Conservation (phyloP, 2,797 vertebrate species). For the Lacerta bilineata region DNA sequence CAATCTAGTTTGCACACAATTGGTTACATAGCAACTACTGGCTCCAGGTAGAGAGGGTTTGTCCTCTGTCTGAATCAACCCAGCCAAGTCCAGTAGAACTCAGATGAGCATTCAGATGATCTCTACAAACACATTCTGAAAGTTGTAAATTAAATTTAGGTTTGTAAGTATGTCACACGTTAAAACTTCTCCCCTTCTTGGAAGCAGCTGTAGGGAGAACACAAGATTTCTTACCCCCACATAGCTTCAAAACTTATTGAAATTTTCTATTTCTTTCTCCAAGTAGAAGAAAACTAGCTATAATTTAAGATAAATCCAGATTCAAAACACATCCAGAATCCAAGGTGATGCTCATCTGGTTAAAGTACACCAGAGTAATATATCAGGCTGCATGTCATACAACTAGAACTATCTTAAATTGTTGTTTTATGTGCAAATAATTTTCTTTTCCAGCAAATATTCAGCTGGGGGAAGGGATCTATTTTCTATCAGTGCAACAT, state of each 20-base stretch:
- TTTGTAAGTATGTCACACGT: not conserved
- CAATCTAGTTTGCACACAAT: not conserved
- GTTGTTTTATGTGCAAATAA: slow-evolving; percentile 13
- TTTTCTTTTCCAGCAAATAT: slow-evolving; percentile 8
- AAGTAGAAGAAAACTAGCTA: not conserved
- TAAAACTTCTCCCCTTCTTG: not conserved
- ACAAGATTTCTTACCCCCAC: not conserved
- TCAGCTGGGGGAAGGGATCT: not conserved
- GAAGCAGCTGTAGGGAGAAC: not conserved
- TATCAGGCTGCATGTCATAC: not conserved
- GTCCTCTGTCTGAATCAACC: not conserved
- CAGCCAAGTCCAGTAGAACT: not conserved
- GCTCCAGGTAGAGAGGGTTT: not conserved
- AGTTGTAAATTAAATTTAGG: not conserved
- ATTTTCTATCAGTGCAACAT: slow-evolving; percentile 10
- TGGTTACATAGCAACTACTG: not conserved
- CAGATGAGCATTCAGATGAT: not conserved
- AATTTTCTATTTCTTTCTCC: not conserved
- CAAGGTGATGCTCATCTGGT: not conserved
- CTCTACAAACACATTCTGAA: not conserved
- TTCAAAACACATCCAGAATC: not conserved
- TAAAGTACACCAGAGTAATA: not conserved
- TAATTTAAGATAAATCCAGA: not conserved
- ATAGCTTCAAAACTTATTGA: not conserved
- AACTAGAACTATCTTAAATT: not conserved